Conservation (phyloP, 2,797 vertebrate genomes). For the Cheracebus regulus region DNA sequence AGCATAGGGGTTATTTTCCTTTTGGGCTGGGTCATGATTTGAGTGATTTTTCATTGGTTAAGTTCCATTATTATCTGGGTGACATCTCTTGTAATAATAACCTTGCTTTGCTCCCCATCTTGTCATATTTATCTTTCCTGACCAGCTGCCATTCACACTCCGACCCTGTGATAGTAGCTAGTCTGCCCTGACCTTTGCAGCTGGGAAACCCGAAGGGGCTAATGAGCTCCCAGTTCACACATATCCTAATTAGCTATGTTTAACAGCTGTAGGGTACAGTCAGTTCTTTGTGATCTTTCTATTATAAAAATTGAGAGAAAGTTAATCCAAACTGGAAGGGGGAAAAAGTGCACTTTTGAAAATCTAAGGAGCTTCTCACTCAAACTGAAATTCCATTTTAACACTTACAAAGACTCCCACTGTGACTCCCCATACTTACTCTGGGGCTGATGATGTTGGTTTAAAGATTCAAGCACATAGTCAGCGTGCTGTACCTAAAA, state of each 20-base stretch:
- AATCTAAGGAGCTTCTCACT: background rate
- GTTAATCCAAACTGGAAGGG: background rate
- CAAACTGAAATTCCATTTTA: background rate
- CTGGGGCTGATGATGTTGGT: background rate
- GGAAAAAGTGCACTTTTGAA: constrained; percentile 22
- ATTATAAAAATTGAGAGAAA: background rate
- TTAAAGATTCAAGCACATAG: background rate
- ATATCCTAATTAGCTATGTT: constrained; percentile 16
- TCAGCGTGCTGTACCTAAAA: background rate
- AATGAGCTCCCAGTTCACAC: background rate
- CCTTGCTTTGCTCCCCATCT: constrained; percentile 43
- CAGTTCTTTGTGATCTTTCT: background rate
- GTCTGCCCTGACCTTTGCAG: constrained; percentile 56
- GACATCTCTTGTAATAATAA: constrained; percentile 68
- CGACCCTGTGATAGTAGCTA: constrained; percentile 1
- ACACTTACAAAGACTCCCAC: background rate
- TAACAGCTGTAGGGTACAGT: background rate
- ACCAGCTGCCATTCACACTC: constrained; percentile 49
- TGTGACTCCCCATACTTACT: background rate
- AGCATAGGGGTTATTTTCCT: constrained; percentile 36
- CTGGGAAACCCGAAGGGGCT: background rate
- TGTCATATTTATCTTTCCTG: constrained; percentile 61
- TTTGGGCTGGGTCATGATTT: constrained; percentile 53
- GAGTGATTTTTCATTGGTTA: constrained; percentile 61
- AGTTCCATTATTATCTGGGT: constrained; percentile 60